phyloP scores from a whole-genome alignment of 2,113 vertebrate genomes.

The Psittacara wagleri region DNA sequence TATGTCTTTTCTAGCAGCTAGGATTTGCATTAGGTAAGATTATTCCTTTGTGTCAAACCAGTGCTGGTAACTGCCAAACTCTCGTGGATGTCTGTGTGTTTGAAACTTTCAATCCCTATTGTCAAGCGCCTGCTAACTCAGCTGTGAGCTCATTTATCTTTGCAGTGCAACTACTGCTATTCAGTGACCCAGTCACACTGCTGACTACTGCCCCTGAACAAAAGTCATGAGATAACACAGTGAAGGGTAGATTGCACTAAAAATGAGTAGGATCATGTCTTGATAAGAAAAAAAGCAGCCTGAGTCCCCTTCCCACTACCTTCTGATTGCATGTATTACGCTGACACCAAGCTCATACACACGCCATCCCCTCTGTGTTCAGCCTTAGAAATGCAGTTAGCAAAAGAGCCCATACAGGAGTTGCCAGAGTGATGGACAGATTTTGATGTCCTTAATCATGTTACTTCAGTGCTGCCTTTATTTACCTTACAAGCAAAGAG shows the following conservation, averaged over 20 bases:
- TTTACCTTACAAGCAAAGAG: neutral
- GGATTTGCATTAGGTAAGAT: neutral
- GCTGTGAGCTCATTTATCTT: neutral
- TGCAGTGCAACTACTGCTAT: neutral
- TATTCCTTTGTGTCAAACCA: neutral
- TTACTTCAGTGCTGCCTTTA: neutral
- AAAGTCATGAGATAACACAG: neutral
- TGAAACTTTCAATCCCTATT: neutral
- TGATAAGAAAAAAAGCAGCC: neutral
- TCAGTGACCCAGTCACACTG: neutral
- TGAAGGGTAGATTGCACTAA: neutral
- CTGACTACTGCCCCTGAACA: neutral
- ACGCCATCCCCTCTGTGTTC: neutral
- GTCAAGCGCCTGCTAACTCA: neutral
- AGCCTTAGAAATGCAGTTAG: neutral
- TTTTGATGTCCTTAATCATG: neutral
- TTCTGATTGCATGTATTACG: neutral
- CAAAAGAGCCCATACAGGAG: neutral
- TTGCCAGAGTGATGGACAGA: neutral
- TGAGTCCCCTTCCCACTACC: neutral
- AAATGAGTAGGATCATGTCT: neutral
- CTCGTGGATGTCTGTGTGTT: neutral
- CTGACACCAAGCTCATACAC: neutral
- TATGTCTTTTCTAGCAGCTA: neutral
- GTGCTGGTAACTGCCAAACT: neutral